phyloP scores from a whole-genome alignment of 1,140 invertebrate species.

The Trachymyrmex cornetzi region DNA sequence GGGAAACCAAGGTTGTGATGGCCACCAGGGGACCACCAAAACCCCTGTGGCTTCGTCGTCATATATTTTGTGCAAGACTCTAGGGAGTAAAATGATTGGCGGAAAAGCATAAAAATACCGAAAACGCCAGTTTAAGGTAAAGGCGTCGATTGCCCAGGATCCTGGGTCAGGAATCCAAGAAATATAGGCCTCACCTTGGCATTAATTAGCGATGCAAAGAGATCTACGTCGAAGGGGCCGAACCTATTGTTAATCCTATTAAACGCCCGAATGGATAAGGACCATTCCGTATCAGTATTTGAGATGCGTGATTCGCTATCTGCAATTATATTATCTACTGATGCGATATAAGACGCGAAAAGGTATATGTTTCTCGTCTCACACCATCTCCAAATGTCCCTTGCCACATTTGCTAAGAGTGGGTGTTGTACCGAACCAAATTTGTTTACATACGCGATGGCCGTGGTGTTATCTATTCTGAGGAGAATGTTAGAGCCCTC shows the following conservation, averaged over 20 bases:
- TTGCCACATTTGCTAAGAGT: background rate
- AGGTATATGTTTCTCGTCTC: background rate
- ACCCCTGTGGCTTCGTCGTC: background rate
- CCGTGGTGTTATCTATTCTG: no score
- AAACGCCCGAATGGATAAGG: background rate
- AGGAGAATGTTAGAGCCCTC: no score
- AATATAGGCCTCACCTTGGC: background rate
- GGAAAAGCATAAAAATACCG: background rate
- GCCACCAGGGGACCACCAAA: background rate
- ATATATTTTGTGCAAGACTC: background rate
- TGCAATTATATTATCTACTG: background rate
- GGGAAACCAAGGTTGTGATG: background rate
- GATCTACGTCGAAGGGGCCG: background rate
- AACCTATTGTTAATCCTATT: background rate
- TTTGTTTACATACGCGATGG: background rate
- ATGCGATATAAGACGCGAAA: background rate
- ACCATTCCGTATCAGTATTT: background rate
- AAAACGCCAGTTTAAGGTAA: background rate
- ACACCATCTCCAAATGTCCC: background rate
- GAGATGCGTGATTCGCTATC: background rate
- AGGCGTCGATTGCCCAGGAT: background rate
- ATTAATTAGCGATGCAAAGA: background rate
- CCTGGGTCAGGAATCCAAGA: background rate
- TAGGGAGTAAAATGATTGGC: background rate
- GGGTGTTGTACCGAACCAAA: background rate